These are phyloP conservation scores for Drosophila suzukii DNA, from an alignment of 1,140 invertebrate species.

Conservation along the genomic window DNA sequence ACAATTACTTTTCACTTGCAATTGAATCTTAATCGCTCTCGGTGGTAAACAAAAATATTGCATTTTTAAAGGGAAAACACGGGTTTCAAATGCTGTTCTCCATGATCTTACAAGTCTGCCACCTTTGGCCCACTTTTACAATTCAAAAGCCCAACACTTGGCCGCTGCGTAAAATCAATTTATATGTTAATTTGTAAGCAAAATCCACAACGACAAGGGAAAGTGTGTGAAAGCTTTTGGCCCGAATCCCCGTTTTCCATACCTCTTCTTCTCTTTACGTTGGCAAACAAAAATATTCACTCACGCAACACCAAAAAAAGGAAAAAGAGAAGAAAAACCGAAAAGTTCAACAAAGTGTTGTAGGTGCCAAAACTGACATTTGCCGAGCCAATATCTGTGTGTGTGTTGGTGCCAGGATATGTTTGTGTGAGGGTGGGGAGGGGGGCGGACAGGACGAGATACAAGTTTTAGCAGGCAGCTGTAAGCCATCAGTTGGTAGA, in stretches of 20 bases:
- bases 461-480: slow-evolving; percentile 66
- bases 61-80: slow-evolving; percentile 9
- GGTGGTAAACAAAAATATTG: slow-evolving; percentile 7
- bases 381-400: slow-evolving; percentile 42
- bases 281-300: slow-evolving; percentile 69
- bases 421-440: slow-evolving; percentile 9
- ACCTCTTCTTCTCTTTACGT: slow-evolving; percentile 7
- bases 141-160: slow-evolving; percentile 68
- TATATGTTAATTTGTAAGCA: slow-evolving; percentile 80
- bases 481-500: slow-evolving; percentile 61
- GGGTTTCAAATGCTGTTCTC: slow-evolving; percentile 6
- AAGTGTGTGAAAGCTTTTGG: slow-evolving; percentile 50
- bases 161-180: slow-evolving; percentile 71
- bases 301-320: slow-evolving; percentile 45
- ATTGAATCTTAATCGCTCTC: slow-evolving; percentile 30
- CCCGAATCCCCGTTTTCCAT: background rate
- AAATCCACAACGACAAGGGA: slow-evolving; percentile 52
- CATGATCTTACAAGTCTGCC: slow-evolving; percentile 31
- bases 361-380: slow-evolving; percentile 79
- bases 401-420: slow-evolving; percentile 1
- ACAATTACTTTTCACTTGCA: slow-evolving; percentile 30
- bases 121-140: slow-evolving; percentile 50
- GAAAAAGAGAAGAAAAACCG: slow-evolving; percentile 24
- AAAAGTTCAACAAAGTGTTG: slow-evolving; percentile 59
- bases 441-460: slow-evolving; percentile 17